Percentiles rank a stretch among this genome's conserved stretches.
Conservation (phyloP, 1,140 invertebrate species). For the Drosophila pseudoobscura region DNA sequence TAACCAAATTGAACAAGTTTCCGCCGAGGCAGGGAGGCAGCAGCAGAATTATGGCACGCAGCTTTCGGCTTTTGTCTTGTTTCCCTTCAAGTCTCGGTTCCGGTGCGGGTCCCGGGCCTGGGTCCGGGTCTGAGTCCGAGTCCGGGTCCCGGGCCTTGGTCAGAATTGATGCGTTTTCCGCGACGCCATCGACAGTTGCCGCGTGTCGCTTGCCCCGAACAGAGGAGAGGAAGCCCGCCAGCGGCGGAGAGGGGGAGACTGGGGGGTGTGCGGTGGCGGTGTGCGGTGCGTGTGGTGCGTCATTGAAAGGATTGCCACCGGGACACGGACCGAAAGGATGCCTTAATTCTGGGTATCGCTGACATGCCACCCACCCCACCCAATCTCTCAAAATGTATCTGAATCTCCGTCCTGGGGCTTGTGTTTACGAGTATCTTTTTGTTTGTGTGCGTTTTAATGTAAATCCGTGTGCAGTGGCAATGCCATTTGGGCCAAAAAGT, state of each 20-base stretch:
- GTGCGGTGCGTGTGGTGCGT: slow-evolving; percentile 1
- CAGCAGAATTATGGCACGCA: slow-evolving; percentile 63
- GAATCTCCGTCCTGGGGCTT: too few relatives aligned
- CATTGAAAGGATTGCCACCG: slow-evolving; percentile 15
- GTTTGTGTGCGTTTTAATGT: slow-evolving; percentile 36
- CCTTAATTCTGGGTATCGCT: slow-evolving; percentile 8
- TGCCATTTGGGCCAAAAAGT: slow-evolving; percentile 19
- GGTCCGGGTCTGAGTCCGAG: too few relatives aligned
- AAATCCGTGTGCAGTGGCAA: slow-evolving; percentile 43
- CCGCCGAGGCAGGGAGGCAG: slow-evolving; percentile 29
- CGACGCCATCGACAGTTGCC: slow-evolving; percentile 64
- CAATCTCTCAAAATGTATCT: too few relatives aligned
- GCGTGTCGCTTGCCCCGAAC: slow-evolving; percentile 65
- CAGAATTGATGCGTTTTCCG: slow-evolving; percentile 78
- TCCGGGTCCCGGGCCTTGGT: slow-evolving; percentile 6
- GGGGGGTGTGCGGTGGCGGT: neutral
- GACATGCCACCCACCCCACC: too few relatives aligned
- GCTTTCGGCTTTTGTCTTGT: slow-evolving; percentile 76
- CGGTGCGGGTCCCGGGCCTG: too few relatives aligned
- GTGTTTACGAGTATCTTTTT: slow-evolving; percentile 10
- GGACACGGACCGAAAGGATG: slow-evolving; percentile 7
- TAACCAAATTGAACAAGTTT: slow-evolving; percentile 73
- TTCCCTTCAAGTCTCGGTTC: slow-evolving; percentile 59
- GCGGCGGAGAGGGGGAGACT: too few relatives aligned
- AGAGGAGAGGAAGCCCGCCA: slow-evolving; percentile 30